Base-by-base conservation (phyloP, 2,888 invertebrate genomes). In the Nebria salina region DNA sequence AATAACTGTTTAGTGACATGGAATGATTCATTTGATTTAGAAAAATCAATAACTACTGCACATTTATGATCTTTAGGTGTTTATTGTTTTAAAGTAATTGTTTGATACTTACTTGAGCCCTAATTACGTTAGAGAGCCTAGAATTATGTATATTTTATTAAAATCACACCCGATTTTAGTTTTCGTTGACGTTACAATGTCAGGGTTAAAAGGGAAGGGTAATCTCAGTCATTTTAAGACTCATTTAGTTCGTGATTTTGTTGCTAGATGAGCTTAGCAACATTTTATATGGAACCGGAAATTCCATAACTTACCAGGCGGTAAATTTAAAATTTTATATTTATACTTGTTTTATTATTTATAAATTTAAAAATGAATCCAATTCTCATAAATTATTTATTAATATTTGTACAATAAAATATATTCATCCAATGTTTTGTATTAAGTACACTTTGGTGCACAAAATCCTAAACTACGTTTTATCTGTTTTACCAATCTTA, bases 1-100 rank as follows among this genome's bases (percentile, higher is more conserved):
- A n/a, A 65, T 15, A 26, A 41, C 25, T 26, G 9, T 77, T 77
- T 65, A 64, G 70, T 72, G 9, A 9, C 11, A 26, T 68, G 20
- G 20, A 26, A 26, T 25, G 68, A 68, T 25, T 74, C 74, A n/a
- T 74, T 54, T n/a, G 41, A 34, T 9, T 43, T 54, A 3, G 74
- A n/a, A 43, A 74, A 43, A 43, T 20, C 15, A 42, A 20, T 43
- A 20, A 54, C 54, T 4, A 54, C 6, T 54, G 54, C 1, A 13
- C 54, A 54, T 54, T 6, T 11, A 11, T 54, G 54, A 0, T 54
- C 7, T 54, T 54, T 54, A 41, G 11, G 11, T 9, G 20, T 9
- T 26, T 74, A 43, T 74, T 13, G 26, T 7, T 54, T 54, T 54
- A 54, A 11, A 54, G 2, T 54, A 54, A 13, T 13, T 7, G 13